Base-by-base conservation (phyloP, 2,797 vertebrate genomes). In the Sebastes flavidus region DNA sequence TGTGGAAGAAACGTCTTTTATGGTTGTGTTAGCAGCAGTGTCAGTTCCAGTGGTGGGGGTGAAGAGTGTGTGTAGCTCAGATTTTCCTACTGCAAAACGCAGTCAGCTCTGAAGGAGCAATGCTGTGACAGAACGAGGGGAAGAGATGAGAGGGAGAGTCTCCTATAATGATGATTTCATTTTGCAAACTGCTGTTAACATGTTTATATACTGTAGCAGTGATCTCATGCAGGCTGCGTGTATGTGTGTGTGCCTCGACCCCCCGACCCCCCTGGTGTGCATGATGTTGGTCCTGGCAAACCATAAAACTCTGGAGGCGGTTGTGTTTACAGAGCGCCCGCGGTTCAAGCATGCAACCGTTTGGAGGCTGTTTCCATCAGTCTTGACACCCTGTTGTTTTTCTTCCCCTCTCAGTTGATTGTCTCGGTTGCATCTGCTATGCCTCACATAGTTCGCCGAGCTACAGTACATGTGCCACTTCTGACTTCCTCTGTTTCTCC, bases 1-100 rank as follows among this genome's bases (percentile, higher is more conserved):
- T 80, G 58, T 68, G 52, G 77, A 84, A 86, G 83, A 87, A 87
- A 86, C 56, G 38, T 82, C 81, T 94, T 94, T 93, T 91, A 94
- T 90, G 88, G 90, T 83, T 72, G 65, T 88, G 85, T 82, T 80
- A 38, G 12, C 36, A 14, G 71, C 74, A 46, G 75, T 71, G 73
- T 91, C 83, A 76, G 56, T 87, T 89, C 78, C 83, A 90, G 76
- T 76, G 62, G 72, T 25, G 62, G 59, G 88, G 67, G 52, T 73
- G 72, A 46, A 65, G 67, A 60, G 73, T 65, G 78, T 69, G 46
- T 25, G 58, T 18, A 29, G 65, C 77, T 88, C 86, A 91, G 32
- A 85, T 89, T 90, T 90, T 87, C 91, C 89, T 71, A 63, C 68
- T 78, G 46, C 49, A 68, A 63, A 79, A 18, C 75, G 59, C 72